These are phyloP conservation scores for Zosterops japonicus DNA, from an alignment of 2,113 vertebrate species.

Conservation along the genomic window DNA sequence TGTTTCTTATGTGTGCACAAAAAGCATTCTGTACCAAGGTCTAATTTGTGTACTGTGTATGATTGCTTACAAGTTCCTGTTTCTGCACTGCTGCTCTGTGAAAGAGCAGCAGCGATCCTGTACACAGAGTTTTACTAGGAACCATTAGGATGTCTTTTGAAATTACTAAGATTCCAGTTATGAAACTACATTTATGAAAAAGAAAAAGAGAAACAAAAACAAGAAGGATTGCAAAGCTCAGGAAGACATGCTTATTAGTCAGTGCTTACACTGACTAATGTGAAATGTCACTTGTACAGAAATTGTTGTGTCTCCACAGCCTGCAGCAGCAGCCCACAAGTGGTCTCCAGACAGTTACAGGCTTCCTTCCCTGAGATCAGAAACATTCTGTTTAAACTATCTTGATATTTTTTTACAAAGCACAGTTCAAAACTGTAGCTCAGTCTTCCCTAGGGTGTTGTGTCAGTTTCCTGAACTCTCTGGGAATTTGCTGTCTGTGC, in stretches of 20 bases:
- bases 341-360: not conserved
- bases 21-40: not conserved
- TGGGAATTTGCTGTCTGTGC: not conserved
- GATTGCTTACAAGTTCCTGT: not conserved
- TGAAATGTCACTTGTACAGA: slow-evolving; percentile 17
- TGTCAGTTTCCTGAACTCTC: not conserved
- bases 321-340: not conserved
- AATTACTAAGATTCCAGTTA: not conserved
- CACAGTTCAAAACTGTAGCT: not conserved
- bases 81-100: not conserved
- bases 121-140: not conserved
- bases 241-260: not conserved
- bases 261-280: not conserved
- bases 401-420: not conserved
- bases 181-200: not conserved
- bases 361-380: not conserved
- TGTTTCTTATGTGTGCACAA: not conserved
- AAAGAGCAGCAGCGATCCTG: not conserved
- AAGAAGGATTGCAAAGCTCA: not conserved
- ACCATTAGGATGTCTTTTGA: not conserved
- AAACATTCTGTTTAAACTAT: not conserved
- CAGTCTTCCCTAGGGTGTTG: not conserved
- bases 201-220: not conserved
- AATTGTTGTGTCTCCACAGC: not conserved
- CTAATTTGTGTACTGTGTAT: not conserved